Evolutionary conservation across 2,888 invertebrate species (phyloP), one percentile per base, ranked within the genome.

Genomic region (Pristionchus mayeri): DNA sequence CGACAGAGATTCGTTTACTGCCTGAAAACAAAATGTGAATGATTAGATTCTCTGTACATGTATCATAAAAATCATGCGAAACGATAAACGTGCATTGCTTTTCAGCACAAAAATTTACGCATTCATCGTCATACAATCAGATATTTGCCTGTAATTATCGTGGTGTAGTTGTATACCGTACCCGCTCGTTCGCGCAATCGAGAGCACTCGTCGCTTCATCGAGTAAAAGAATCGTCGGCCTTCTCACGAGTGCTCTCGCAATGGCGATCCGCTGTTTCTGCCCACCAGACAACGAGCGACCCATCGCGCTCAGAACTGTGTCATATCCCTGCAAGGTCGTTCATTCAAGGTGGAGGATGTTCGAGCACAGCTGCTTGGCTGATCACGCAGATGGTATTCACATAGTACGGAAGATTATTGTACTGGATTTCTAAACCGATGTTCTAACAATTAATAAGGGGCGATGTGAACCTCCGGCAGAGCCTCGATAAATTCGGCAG

Each of bases 171-270:
- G 11, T 16, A 30, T 30, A 30, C 4, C n/a, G 4, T 4, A 76
- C 76, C 27, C 37, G 16, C 30, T 76, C 37, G 34, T 48, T 81
- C 40, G 48, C 44, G 60, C 82, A 67, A 63, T 86, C 86, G 48
- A 86, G 44, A 13, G 86, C 86, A 16, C 50, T 80, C 30, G 87
- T 88, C 2, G 88, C 88, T 50, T 88, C 88, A 78, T 88, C 88
- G 18, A 87, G 54, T 24, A 87, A 52, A 24, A 87, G 52, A 16
- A 87, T 71, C 50, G 85, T 93, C 6, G 94, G 94, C 86, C 93
- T 91, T 7, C 86, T 40, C 7, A 85, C 82, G 13, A 87, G 44
- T 11, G 87, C 86, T n/a, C 87, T 48, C 0, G 87, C 87, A 37
- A 87, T 87, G 37, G 87, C 87, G 27, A 87, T 67, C 40, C 85